Conservation (phyloP, 2,797 vertebrate genomes). For the Poliocrania exsul region DNA sequence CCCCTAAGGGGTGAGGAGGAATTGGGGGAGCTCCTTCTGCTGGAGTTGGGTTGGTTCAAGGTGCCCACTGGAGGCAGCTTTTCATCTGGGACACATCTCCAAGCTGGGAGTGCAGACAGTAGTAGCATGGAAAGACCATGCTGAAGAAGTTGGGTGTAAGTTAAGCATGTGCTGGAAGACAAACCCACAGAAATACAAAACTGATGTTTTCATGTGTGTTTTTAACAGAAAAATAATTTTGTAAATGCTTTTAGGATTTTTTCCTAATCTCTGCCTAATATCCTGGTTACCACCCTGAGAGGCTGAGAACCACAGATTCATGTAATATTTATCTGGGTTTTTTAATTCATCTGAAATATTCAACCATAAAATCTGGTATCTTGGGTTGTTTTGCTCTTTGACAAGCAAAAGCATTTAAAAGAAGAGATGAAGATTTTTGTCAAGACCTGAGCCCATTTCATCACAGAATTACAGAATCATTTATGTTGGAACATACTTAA, state of each 20-base stretch:
- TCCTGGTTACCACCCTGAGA: neutral
- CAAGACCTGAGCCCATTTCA: neutral
- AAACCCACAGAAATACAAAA: neutral
- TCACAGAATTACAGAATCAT: neutral
- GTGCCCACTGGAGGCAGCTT: rapidly evolving
- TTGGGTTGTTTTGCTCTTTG: neutral
- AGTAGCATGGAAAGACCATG: rapidly evolving
- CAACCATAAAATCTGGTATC: rapidly evolving
- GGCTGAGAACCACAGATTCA: rapidly evolving
- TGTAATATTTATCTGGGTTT: rapidly evolving
- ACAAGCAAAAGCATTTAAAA: neutral
- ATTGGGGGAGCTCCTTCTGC: neutral
- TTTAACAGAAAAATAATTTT: neutral
- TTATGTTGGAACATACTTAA: neutral
- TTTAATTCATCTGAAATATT: neutral
- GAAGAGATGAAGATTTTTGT: neutral
- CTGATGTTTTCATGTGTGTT: rapidly evolving
- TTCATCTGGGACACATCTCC: rapidly evolving
- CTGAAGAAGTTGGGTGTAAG: neutral
- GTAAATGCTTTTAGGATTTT: neutral
- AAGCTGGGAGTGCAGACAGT: neutral
- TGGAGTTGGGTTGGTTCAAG: neutral
- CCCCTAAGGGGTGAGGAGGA: neutral
- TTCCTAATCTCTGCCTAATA: neutral
- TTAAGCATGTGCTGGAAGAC: rapidly evolving